A percentile compares a stretch with the other conserved stretches of the same genome.
phyloP scores from a whole-genome alignment of 2,797 vertebrate genomes.

The Trematomus bernacchii region DNA sequence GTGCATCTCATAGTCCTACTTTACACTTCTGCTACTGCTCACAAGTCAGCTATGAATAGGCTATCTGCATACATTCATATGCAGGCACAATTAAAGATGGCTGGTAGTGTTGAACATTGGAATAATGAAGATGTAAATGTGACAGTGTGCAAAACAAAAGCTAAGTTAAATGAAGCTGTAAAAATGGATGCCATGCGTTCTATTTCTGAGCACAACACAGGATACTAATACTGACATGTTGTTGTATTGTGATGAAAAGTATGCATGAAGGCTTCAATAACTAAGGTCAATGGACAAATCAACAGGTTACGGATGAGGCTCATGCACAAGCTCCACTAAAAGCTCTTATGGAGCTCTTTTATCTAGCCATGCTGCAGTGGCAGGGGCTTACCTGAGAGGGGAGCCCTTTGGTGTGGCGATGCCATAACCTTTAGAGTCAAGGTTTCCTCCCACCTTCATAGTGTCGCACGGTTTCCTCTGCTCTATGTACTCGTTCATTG shows the following conservation, averaged over 20 bases:
- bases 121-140: conserved; percentile 6
- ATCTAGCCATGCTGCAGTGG: conserved; percentile 33
- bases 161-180: conserved; percentile 5
- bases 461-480: conserved; percentile 98
- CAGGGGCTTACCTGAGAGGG: conserved; percentile 91
- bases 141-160: conserved; percentile 10
- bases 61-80: conserved; percentile 41
- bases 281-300: conserved; percentile 14
- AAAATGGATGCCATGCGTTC: neutral
- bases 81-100: conserved; percentile 34
- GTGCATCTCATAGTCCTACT: conserved; percentile 41
- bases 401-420: conserved; percentile 99
- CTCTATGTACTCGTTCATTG: conserved; percentile 99
- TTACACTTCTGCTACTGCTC: conserved; percentile 73
- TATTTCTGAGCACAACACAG: neutral
- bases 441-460: conserved; percentile 99
- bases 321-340: conserved; percentile 54
- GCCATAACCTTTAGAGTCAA: conserved; percentile 99
- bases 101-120: conserved; percentile 21
- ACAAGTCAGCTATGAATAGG: conserved; percentile 42
- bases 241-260: neutral
- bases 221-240: neutral
- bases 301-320: conserved; percentile 25
- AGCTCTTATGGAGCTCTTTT: conserved; percentile 44
- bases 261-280: conserved; percentile 12